These are phyloP conservation scores for Scopus umbretta DNA, from an alignment of 2,113 vertebrate species.

Conservation along the genomic window DNA sequence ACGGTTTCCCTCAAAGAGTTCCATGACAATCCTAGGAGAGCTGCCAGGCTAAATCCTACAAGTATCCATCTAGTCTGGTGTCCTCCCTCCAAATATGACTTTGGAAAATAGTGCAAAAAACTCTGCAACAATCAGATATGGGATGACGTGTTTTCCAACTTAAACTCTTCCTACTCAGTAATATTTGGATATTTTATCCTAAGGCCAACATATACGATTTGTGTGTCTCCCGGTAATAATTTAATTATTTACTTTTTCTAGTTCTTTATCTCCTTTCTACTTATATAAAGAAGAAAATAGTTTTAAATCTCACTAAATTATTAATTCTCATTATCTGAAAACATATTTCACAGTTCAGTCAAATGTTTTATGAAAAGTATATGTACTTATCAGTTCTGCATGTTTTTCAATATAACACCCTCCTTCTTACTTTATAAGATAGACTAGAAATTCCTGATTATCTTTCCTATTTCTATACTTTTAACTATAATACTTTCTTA, in stretches of 20 bases:
- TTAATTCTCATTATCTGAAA: not conserved
- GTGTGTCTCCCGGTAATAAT: not conserved
- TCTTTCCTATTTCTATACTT: not conserved
- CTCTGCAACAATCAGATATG: not conserved
- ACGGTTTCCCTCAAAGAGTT: not conserved
- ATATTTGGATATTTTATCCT: not conserved
- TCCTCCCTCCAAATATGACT: not conserved
- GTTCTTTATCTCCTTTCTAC: not conserved
- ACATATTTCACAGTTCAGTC: not conserved
- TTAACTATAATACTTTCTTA: not conserved
- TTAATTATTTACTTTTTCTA: not conserved
- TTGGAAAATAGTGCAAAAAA: not conserved
- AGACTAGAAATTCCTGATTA: not conserved
- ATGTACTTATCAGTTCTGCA: not conserved
- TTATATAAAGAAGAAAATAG: not conserved
- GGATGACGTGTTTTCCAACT: not conserved
- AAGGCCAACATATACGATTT: not conserved
- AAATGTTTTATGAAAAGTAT: not conserved
- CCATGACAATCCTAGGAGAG: not conserved
- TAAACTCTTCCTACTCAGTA: not conserved
- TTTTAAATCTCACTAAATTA: not conserved
- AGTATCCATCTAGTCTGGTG: not conserved
- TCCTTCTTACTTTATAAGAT: not conserved
- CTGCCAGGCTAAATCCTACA: not conserved
- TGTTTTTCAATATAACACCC: not conserved